Base-by-base conservation (phyloP, 2,888 invertebrate species). In the Apomyelois bistriatella region DNA sequence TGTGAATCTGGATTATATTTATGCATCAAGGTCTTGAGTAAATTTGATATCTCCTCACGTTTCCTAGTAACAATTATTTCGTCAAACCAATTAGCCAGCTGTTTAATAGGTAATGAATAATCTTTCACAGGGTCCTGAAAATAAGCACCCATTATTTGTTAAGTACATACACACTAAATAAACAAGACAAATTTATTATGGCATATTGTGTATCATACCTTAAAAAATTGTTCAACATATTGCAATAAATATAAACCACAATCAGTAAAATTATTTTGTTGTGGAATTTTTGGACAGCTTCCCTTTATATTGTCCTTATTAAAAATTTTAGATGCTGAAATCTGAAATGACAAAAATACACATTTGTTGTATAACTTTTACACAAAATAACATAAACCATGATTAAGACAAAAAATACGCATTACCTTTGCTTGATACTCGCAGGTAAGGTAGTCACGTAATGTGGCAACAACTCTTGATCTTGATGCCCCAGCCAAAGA, bases 251-350 rank as follows among this genome's bases (percentile, higher is more conserved):
- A 99, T 10, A 99, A 90, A 0, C 99, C 99, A 85, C 99, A 99
- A 81, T 99, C 99, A 38, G 96, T 97, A 76, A 95, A 98, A 90
- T 99, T 99, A 62, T 95, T 96, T 86, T 99, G 99, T 77, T 99
- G 98, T n/a, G 99, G 99, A 60, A 98, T 97, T 88, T 96, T 96
- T 0, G 97, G 97, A 70, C 94, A 94, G 61, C 94, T 94, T 4
- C 98, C 98, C 72, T 95, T 95, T 68, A 98, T 96, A 42, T 94
- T 95, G 66, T 95, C 94, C 77, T 95, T 97, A 61, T 94, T 94
- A 76, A 96, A 98, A 48, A 92, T 80, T 72, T 94, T 93, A 62
- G 91, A 93, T 46, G 82, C 82, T n/a, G 92, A 92, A 53, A 92
- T 82, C 88, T 91, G 79, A 61, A 51, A 56, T 37, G 53, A 48